Evolutionary conservation across 2,113 vertebrate genomes (phyloP), one percentile per base, ranked within the genome.

Genomic region (Tonatia bakeri): DNA sequence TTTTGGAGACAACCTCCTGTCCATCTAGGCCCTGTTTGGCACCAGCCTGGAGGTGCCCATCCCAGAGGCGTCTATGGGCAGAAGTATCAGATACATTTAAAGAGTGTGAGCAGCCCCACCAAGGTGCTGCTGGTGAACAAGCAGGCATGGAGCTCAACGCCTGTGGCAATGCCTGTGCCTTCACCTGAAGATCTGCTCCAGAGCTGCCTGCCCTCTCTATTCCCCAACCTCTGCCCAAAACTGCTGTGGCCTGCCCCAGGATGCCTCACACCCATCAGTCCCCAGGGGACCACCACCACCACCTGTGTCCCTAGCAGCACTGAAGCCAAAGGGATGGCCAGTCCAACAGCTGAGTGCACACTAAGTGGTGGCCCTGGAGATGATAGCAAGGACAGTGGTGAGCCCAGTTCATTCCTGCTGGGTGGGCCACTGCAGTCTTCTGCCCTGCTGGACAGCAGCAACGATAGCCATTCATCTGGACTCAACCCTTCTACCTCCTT

Each of bases 61-160:
- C 95, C 99, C 99, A 73, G 99, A 99, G 98, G 98, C 84, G 97
- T 98, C 38, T 99, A 99, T 7, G 99, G 99, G 31, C 99, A 99
- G 96, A 99, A 99, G 94, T 99, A 99, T 64, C 99, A 99, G 98
- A 99, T 99, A 96, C 99, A 99, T 52, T 97, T 99, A 85, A 99
- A 99, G 98, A 99, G 99, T 93, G 98, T 99, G 28, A 99, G 99
- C 9, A 99, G 99, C 14, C 99, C 99, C 36, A 99, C 99, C 0
- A 99, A 99, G 73, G 99, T 99, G 64, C 98, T 99, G 85, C 97
- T 99, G 94, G 99, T 99, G 93, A 99, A 99, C 96, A 99, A 99
- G 96, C 99, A 99, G 94, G 99, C 99, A 0, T 99, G 99, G 97
- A 99, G 99, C 97, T 99, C 99, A 70, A 99, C 99, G 45, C 99